Evolutionary conservation across 1,140 invertebrate genomes (phyloP).

Genomic region (Brachionus sp.): DNA sequence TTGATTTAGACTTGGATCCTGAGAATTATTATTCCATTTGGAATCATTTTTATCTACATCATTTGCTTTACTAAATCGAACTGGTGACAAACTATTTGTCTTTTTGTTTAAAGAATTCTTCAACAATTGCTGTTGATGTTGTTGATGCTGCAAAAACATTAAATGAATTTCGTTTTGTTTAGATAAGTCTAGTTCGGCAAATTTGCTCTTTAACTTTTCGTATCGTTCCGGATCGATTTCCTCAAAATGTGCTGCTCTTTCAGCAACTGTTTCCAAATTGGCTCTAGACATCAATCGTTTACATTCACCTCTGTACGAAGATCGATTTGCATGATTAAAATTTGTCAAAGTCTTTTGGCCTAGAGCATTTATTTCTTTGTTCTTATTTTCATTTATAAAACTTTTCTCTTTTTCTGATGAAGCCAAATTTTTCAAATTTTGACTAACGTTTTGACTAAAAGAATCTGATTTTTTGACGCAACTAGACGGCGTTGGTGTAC

Average conservation of each 20-base stretch:
- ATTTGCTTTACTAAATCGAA: background rate
- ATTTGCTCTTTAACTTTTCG: slow-evolving; percentile 14
- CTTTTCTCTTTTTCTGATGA: background rate
- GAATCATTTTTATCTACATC: background rate
- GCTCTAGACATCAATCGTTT: slow-evolving; percentile 14
- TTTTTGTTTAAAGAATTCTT: background rate
- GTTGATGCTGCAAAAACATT: background rate
- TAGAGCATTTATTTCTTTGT: background rate
- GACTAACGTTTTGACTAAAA: background rate
- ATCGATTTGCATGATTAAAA: background rate
- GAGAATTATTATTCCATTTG: background rate
- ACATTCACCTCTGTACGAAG: slow-evolving; percentile 27
- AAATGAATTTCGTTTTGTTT: slow-evolving; percentile 18
- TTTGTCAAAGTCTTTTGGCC: background rate
- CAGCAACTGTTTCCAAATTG: slow-evolving; percentile 33
- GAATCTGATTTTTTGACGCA: background rate
- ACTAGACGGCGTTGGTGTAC: background rate
- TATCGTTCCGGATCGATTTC: slow-evolving; percentile 37
- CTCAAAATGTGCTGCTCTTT: slow-evolving; percentile 44
- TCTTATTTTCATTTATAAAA: background rate
- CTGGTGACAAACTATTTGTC: background rate
- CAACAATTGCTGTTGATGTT: background rate
- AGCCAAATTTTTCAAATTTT: background rate
- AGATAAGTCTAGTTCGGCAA: background rate
- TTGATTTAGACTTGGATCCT: background rate